Evolutionary conservation across 2,888 invertebrate species (phyloP).

Genomic region (Muscina levida): DNA sequence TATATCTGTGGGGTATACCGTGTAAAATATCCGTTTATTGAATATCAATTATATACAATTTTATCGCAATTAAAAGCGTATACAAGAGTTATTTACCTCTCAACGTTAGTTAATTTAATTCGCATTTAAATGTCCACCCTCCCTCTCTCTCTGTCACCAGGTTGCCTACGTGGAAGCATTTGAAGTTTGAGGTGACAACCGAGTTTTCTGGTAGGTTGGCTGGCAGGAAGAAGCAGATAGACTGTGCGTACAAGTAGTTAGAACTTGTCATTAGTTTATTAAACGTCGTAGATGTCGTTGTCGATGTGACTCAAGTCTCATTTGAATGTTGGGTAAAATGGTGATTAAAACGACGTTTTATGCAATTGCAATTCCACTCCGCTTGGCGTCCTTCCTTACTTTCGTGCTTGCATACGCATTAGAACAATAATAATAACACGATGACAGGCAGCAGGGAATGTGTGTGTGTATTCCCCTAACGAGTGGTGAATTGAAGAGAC

Average conservation of each 20-base stretch:
- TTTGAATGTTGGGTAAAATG: neutral
- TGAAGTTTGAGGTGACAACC: neutral
- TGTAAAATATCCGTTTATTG: slow-evolving; percentile 51
- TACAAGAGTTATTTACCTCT: slow-evolving; percentile 3
- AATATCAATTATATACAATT: slow-evolving; percentile 41
- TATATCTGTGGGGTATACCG: too few species aligned
- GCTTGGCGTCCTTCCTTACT: neutral
- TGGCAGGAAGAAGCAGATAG: neutral
- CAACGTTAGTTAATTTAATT: slow-evolving; percentile 3
- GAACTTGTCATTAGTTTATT: slow-evolving; percentile 48
- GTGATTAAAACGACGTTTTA: slow-evolving; percentile 9
- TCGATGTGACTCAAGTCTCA: neutral
- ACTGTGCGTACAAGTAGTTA: neutral
- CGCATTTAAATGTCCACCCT: neutral
- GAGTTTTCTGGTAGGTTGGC: neutral
- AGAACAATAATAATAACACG: neutral
- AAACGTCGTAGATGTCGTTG: slow-evolving; percentile 23
- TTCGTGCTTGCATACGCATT: slow-evolving; percentile 19
- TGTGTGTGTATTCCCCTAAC: slow-evolving; percentile 7
- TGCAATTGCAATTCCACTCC: neutral
- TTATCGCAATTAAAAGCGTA: slow-evolving; percentile 23
- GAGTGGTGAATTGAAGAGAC: neutral
- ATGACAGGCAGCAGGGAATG: neutral
- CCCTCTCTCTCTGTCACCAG: neutral
- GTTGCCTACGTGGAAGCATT: too few species aligned